Evolutionary conservation across 2,888 invertebrate species (phyloP).

Genomic region (Plebejus anna): DNA sequence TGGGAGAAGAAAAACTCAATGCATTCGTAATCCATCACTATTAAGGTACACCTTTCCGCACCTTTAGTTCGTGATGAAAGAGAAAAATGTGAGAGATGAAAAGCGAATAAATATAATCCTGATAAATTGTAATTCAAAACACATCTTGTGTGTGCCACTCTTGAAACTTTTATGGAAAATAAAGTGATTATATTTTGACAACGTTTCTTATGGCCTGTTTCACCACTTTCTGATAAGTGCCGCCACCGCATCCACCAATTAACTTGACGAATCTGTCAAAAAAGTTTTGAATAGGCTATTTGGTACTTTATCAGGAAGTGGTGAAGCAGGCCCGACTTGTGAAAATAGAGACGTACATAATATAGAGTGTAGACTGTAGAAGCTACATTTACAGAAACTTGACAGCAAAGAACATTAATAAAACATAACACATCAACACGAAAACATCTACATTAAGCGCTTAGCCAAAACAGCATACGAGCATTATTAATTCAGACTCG

Average conservation of each 20-base stretch:
- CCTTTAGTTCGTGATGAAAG: neutral
- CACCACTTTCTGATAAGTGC: too few species aligned
- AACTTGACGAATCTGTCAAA: too few species aligned
- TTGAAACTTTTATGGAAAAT: too few species aligned
- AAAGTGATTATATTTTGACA: too few species aligned
- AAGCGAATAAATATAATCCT: neutral
- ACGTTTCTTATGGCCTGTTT: too few species aligned
- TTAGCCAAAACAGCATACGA: neutral
- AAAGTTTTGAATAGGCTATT: too few species aligned
- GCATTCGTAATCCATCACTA: slow-evolving; percentile 8
- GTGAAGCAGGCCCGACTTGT: too few species aligned
- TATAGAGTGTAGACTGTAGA: too few species aligned
- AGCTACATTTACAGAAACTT: neutral
- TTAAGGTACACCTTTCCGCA: slow-evolving; percentile 8
- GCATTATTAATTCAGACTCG: slow-evolving; percentile 21
- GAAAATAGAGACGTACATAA: too few species aligned
- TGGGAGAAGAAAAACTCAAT: neutral
- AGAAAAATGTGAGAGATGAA: neutral
- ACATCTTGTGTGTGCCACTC: too few species aligned
- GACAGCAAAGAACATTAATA: neutral
- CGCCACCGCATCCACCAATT: too few species aligned
- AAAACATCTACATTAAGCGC: neutral
- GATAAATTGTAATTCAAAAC: neutral
- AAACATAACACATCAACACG: neutral
- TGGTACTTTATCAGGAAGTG: too few species aligned